phyloP scores from a whole-genome alignment of 1,140 invertebrate species.

The Neocloeon triangulifer region DNA sequence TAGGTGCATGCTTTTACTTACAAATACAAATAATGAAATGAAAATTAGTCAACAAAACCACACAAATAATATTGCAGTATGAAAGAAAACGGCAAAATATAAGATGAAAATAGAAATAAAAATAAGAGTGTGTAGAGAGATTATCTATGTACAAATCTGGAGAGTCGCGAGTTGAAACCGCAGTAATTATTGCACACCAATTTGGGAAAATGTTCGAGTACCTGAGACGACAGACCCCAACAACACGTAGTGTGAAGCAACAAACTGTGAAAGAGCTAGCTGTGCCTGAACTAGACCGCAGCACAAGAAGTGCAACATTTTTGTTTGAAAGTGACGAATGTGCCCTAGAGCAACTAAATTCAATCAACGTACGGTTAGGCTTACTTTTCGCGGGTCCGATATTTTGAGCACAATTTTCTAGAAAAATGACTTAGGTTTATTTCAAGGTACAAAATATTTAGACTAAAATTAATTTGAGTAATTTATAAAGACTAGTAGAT shows the following conservation, averaged over 20 bases:
- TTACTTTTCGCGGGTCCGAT: constrained; percentile 5
- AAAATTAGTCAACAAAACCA: not conserved
- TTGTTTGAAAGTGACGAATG: too few species aligned
- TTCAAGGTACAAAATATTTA: constrained; percentile 7
- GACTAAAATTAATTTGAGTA: constrained; percentile 4
- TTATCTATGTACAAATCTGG: too few species aligned
- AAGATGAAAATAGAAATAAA: too few species aligned
- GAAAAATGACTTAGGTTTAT: not conserved
- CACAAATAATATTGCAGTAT: not conserved
- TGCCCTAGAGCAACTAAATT: not conserved
- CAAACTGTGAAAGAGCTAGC: not conserved
- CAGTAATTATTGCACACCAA: too few species aligned
- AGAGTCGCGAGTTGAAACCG: too few species aligned
- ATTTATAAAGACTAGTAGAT: constrained; percentile 7
- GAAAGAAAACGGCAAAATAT: not conserved
- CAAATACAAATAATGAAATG: not conserved
- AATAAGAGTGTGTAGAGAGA: too few species aligned
- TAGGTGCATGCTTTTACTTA: not conserved
- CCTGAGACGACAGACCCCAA: not conserved
- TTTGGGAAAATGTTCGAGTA: too few species aligned
- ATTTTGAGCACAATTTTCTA: not conserved
- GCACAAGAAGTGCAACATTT: too few species aligned
- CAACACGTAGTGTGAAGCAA: not conserved
- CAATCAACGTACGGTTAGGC: constrained; percentile 2
- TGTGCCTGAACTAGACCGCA: too few species aligned